phyloP scores from a whole-genome alignment of 2,113 vertebrate genomes.

The Bagarius yarrelli region DNA sequence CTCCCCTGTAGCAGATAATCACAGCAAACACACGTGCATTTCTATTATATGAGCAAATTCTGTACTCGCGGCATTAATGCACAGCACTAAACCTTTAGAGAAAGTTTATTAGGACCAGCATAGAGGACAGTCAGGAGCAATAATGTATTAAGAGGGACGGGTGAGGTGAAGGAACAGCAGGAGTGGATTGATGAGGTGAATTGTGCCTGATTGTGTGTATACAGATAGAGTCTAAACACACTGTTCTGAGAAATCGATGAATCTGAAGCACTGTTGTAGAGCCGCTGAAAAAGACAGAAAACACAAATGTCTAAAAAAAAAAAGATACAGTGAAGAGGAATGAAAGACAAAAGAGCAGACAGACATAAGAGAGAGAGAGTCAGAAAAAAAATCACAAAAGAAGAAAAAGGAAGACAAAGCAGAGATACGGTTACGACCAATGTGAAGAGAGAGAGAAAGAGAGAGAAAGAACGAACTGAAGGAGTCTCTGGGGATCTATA shows the following conservation, averaged over 20 bases:
- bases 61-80: conserved; percentile 10
- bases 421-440: background rate
- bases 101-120: background rate
- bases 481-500: background rate
- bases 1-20: conserved; percentile 68
- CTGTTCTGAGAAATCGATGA: conserved; percentile 24
- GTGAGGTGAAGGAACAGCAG: conserved; percentile 2
- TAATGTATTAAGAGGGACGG: background rate
- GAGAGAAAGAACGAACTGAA: background rate
- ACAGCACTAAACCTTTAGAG: conserved; percentile 23
- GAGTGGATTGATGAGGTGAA: conserved; percentile 12
- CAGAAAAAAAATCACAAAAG: background rate
- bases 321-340: background rate
- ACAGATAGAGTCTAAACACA: conserved; percentile 15
- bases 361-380: background rate
- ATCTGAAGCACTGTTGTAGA: conserved; percentile 16
- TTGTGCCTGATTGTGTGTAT: background rate
- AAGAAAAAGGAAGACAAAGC: conserved; percentile 10
- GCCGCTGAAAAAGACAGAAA: background rate
- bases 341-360: background rate
- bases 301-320: background rate
- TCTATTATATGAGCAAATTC: background rate
- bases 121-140: conserved; percentile 1
- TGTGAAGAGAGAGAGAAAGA: background rate
- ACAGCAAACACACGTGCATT: conserved; percentile 32